These are phyloP conservation scores for Oxygymnocypris stewartii DNA, from an alignment of 2,113 vertebrate genomes.

Conservation along the genomic window DNA sequence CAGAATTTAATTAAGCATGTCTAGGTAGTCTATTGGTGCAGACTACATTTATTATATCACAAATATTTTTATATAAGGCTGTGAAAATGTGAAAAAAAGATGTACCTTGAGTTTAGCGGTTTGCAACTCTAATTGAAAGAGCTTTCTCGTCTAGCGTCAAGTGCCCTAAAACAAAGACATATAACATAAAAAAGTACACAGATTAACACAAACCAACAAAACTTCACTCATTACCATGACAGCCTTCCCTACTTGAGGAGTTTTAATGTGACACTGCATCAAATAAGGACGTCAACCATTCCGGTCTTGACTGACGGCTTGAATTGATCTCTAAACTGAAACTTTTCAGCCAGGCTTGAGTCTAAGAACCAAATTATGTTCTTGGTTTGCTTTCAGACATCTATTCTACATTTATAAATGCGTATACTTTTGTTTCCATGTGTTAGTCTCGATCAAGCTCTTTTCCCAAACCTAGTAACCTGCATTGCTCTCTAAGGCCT, in stretches of 20 bases:
- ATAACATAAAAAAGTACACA: slow-evolving; percentile 16
- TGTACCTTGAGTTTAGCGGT: slow-evolving; percentile 44
- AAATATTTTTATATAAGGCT: neutral
- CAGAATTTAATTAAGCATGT: neutral
- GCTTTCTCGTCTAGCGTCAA: slow-evolving; percentile 67
- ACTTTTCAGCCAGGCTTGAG: neutral
- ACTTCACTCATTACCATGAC: neutral
- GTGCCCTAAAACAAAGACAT: slow-evolving; percentile 59
- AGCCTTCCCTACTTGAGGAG: neutral
- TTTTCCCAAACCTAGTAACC: neutral
- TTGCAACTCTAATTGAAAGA: slow-evolving; percentile 61
- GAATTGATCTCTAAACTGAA: neutral
- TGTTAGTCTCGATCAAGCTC: neutral
- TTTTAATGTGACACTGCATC: neutral
- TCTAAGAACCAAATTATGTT: slow-evolving; percentile 20
- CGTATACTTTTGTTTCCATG: neutral
- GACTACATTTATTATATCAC: neutral
- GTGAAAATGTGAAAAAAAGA: neutral
- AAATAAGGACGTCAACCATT: neutral
- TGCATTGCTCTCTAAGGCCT: neutral
- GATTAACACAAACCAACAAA: neutral
- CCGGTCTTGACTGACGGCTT: neutral
- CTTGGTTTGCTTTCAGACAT: slow-evolving; percentile 6
- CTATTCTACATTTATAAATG: slow-evolving; percentile 1
- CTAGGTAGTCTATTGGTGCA: neutral